These are phyloP conservation scores for Notocelia uddmanniana DNA, from an alignment of 2,888 invertebrate species.

Conservation along the genomic window DNA sequence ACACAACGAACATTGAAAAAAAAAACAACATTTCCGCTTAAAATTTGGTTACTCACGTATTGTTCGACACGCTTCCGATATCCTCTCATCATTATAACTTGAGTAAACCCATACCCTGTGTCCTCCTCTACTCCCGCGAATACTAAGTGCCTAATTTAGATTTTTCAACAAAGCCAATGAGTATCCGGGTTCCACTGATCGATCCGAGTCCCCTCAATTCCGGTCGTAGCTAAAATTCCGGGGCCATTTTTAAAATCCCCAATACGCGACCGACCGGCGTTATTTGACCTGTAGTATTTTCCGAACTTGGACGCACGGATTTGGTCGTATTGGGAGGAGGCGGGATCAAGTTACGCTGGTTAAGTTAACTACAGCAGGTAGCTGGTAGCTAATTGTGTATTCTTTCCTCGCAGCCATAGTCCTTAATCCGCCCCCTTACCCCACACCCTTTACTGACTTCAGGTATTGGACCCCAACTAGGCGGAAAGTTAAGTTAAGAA, in stretches of 20 bases:
- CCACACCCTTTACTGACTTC: constrained; percentile 63
- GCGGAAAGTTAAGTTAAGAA: constrained; percentile 83
- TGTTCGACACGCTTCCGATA: constrained; percentile 41
- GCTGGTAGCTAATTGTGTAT: constrained; percentile 84
- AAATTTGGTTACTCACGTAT: constrained; percentile 28
- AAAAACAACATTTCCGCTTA: constrained; percentile 38
- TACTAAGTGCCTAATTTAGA: constrained; percentile 82
- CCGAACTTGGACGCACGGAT: constrained; percentile 55
- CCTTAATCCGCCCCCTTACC: constrained; percentile 81
- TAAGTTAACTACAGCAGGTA: constrained; percentile 82
- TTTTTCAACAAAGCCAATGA: constrained; percentile 81
- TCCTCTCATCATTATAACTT: constrained; percentile 44
- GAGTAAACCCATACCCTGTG: constrained; percentile 36
- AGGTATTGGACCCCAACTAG: constrained; percentile 74
- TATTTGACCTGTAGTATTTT: constrained; percentile 56
- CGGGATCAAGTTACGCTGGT: constrained; percentile 68
- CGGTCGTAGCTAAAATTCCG: constrained; percentile 77
- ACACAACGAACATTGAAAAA: constrained; percentile 11
- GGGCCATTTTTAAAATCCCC: constrained; percentile 79
- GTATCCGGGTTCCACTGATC: constrained; percentile 74
- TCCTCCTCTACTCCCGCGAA: constrained; percentile 61
- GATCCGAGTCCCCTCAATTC: constrained; percentile 79
- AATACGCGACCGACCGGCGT: constrained; percentile 70
- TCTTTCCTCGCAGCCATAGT: constrained; percentile 83
- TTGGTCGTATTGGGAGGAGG: constrained; percentile 56